Percentiles rank a stretch among this genome's conserved stretches.
Conservation (phyloP, 2,797 vertebrate species). For the Scleropages formosus region DNA sequence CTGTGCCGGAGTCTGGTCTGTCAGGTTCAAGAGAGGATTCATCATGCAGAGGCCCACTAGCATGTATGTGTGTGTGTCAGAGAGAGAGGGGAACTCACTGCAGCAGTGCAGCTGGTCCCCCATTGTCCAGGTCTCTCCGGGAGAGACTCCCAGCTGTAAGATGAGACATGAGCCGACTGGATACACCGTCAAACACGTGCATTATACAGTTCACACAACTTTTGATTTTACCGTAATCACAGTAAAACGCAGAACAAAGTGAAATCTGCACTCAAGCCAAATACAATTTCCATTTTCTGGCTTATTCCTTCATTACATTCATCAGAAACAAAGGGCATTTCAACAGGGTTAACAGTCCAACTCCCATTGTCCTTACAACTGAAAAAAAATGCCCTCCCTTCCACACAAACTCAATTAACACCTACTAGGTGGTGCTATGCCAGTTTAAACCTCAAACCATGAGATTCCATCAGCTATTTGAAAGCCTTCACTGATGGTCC, state of each 20-base stretch:
- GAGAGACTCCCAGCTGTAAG: conserved; percentile 53
- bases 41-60: not conserved
- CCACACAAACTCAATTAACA: not conserved
- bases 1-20: conserved; percentile 34
- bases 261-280: no score
- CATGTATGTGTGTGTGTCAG: not conserved
- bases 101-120: conserved; percentile 52
- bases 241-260: no score
- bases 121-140: conserved; percentile 72
- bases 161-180: no score
- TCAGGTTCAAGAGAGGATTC: not conserved
- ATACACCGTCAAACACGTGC: no score
- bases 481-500: no score
- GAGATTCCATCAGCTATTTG: no score
- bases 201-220: no score
- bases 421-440: conserved; percentile 4
- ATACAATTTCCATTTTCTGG: no score
- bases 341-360: not conserved
- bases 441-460: no score
- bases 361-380: no score
- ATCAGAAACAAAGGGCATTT: not conserved
- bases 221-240: no score
- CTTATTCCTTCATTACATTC: not conserved
- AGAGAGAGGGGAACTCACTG: conserved; percentile 50
- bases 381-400: no score